A percentile compares a stretch with the other conserved stretches of the same genome.
Evolutionary conservation across 2,113 vertebrate genomes (phyloP).

Genomic region (Charina bottae): DNA sequence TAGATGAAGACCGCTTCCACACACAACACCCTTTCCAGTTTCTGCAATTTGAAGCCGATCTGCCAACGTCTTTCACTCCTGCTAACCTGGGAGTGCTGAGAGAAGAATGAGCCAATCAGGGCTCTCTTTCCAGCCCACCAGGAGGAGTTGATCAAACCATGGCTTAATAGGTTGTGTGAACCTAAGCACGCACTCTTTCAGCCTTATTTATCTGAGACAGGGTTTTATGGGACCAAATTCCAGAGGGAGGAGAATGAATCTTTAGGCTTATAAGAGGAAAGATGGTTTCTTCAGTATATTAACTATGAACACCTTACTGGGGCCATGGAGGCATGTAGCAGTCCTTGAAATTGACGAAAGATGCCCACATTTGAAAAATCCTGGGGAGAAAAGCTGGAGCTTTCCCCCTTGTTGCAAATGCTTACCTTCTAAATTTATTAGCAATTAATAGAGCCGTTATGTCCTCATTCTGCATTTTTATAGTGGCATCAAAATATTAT

Average conservation of each 20-base stretch:
- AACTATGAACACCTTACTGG: neutral
- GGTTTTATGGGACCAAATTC: neutral
- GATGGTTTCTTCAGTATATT: neutral
- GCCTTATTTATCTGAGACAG: neutral
- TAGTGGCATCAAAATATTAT: slow-evolving; percentile 74
- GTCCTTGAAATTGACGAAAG: slow-evolving; percentile 34
- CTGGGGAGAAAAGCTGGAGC: slow-evolving; percentile 42
- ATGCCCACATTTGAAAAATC: slow-evolving; percentile 40
- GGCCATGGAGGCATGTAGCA: neutral
- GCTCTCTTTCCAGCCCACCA: too few species aligned
- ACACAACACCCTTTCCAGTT: too few species aligned
- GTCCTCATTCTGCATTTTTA: slow-evolving; percentile 71
- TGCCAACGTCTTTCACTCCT: too few species aligned
- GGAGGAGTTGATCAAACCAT: too few species aligned
- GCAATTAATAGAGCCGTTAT: slow-evolving; percentile 72
- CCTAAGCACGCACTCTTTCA: neutral
- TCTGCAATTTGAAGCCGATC: too few species aligned
- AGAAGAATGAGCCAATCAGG: too few species aligned
- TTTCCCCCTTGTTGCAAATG: slow-evolving; percentile 52
- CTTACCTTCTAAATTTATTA: slow-evolving; percentile 71
- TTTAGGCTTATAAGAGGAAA: neutral
- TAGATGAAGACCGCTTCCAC: too few species aligned
- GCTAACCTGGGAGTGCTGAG: too few species aligned
- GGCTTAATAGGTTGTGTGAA: too few species aligned
- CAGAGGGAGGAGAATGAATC: neutral